A percentile compares a stretch with the other conserved stretches of the same genome.
Conservation (phyloP, 2,113 vertebrate genomes). For the Orcinus orca region DNA sequence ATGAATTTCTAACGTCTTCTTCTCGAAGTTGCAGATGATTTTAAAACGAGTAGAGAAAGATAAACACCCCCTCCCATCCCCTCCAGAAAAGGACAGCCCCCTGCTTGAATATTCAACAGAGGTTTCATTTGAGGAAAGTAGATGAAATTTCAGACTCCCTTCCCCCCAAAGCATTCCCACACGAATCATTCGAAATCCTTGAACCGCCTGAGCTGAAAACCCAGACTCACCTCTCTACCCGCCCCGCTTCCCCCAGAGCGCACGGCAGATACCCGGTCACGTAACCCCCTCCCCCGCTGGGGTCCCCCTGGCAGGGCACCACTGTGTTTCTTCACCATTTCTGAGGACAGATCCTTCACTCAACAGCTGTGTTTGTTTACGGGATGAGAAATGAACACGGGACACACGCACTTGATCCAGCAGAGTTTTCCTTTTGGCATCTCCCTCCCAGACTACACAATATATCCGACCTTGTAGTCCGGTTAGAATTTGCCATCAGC, state of each 20-base stretch:
- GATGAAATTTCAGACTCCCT: constrained; percentile 26
- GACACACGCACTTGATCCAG: constrained; percentile 80
- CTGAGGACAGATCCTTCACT: constrained; percentile 78
- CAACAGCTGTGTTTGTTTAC: constrained; percentile 90
- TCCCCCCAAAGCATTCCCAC: background rate
- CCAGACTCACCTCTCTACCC: constrained; percentile 42
- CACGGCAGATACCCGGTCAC: constrained; percentile 56
- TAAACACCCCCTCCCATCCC: background rate
- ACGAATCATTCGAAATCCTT: constrained; percentile 14
- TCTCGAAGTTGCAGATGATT: background rate
- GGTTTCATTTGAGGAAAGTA: background rate
- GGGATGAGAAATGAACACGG: constrained; percentile 81
- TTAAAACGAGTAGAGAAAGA: constrained; percentile 17
- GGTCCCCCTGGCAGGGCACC: constrained; percentile 79
- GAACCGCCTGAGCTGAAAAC: background rate
- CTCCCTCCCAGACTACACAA: constrained; percentile 80
- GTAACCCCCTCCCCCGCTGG: constrained; percentile 72
- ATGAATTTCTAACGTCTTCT: background rate
- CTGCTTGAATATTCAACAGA: background rate
- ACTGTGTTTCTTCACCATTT: constrained; percentile 76
- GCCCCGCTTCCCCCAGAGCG: constrained; percentile 47
- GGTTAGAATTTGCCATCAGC: constrained; percentile 71
- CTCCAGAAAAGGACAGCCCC: background rate
- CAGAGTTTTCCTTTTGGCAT: constrained; percentile 71
- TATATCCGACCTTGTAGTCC: constrained; percentile 77